A percentile compares a stretch with the other conserved stretches of the same genome.
Conservation (phyloP, 2,797 vertebrate species). For the Leptodactylus fallax region DNA sequence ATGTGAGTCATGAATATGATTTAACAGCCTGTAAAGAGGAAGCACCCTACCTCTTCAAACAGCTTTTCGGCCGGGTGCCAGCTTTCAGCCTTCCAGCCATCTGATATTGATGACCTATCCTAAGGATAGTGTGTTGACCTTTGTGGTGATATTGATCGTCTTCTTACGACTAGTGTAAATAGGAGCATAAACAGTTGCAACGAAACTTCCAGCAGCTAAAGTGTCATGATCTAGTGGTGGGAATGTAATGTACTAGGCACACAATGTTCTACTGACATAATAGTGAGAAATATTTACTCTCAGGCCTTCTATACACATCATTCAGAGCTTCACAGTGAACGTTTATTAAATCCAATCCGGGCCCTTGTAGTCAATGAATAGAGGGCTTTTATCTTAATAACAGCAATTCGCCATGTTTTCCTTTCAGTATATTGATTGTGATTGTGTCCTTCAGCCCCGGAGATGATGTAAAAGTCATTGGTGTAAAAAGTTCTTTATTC, state of each 20-base stretch:
- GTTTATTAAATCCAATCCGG: background rate
- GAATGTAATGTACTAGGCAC: background rate
- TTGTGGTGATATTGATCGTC: background rate
- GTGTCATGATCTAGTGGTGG: background rate
- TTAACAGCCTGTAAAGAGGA: too few relatives aligned
- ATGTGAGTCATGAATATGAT: too few relatives aligned
- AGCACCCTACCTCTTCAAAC: too few relatives aligned
- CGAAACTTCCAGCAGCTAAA: background rate
- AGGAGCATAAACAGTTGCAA: background rate
- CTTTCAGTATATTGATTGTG: background rate
- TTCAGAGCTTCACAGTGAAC: background rate
- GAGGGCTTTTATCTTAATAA: background rate
- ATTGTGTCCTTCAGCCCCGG: background rate
- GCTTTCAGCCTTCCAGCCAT: too few relatives aligned
- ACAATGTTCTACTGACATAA: background rate
- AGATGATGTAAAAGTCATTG: background rate
- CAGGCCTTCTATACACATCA: too few relatives aligned
- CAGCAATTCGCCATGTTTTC: background rate
- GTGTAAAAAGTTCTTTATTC: background rate
- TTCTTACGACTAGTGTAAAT: background rate
- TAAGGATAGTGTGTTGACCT: background rate
- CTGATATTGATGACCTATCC: too few relatives aligned
- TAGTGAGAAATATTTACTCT: background rate
- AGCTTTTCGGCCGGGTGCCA: too few relatives aligned
- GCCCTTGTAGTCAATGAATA: background rate